Conservation (phyloP, 2,113 vertebrate genomes). For the Colinus virginianus region DNA sequence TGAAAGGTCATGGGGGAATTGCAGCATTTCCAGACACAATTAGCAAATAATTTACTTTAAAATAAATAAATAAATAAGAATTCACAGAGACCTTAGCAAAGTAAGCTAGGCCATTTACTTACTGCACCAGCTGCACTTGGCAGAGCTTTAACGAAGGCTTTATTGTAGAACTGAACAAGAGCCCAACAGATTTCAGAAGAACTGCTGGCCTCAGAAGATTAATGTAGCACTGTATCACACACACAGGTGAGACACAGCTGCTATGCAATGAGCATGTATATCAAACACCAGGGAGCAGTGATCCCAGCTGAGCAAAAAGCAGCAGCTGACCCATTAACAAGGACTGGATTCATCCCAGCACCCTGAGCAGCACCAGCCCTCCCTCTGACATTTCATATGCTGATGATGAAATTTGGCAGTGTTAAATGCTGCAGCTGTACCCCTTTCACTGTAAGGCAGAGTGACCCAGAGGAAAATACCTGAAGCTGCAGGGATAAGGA, state of each 20-base stretch:
- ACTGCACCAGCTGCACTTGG: neutral
- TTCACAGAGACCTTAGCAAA: neutral
- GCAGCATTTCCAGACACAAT: neutral
- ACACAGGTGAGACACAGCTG: neutral
- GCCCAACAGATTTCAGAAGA: neutral
- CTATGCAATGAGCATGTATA: neutral
- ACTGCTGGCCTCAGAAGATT: neutral
- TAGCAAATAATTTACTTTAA: neutral
- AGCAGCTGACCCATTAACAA: neutral
- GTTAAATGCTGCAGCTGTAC: neutral
- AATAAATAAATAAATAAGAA: neutral
- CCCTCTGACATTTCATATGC: neutral
- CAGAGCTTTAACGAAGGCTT: neutral
- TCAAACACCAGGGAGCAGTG: neutral
- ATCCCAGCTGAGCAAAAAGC: neutral
- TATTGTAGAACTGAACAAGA: neutral
- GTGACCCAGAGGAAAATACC: neutral
- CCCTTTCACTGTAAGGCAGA: neutral
- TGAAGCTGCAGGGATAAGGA: neutral
- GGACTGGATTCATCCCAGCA: neutral
- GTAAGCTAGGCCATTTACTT: neutral
- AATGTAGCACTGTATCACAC: neutral
- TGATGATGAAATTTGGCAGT: neutral
- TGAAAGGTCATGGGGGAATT: neutral
- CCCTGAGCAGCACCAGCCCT: neutral